Evolutionary conservation across 2,888 invertebrate species (phyloP), one percentile per base, ranked within the genome.

Genomic region (Athalia cordata): DNA sequence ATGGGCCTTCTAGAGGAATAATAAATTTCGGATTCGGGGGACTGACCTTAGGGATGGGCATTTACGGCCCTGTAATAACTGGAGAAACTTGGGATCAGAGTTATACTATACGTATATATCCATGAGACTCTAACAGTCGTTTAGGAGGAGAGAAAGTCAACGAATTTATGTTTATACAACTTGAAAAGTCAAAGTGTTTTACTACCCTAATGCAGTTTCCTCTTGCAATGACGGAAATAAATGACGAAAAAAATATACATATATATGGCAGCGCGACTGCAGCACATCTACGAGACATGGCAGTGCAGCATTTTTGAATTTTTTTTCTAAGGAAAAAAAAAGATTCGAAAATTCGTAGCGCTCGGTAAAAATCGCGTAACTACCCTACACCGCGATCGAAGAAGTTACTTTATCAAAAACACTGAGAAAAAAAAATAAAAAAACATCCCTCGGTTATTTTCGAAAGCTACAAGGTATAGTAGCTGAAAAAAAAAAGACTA

Each of bases 81-180:
- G 55, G 6, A 55, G 55, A 55, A 55, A 55, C 55, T 55, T n/a
- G 0, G 11, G 7, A 55, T 29, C 29, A 2, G 29, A 29, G 29
- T 29, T 29, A 29, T n/a, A n/a, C 9, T 55, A 55, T 55, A 55
- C n/a, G n/a, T 55, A 55, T 55, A 55, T 55, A 55, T 55, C 9
- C 0, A n/a, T 55, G 55, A 55, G 55, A 55, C n/a, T 55, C 55
- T 29, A 29, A 29, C 29, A 29, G 29, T 29, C 29, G 29, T 29
- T 29, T 49, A 11, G 49, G 11, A 49, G 13, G 6, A 15, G 55
- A 68, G 68, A 29, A 68, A 68, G 68, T 68, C 68, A 68, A 50
- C 68, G 52, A 68, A 52, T 68, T 68, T 52, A 68, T 52, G 68
- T 68, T 68, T 68, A 68, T 68, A 55, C 55, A 55, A 7, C 55